Base-by-base conservation (phyloP, 2,113 vertebrate genomes). In the Typhlomys cinereus region DNA sequence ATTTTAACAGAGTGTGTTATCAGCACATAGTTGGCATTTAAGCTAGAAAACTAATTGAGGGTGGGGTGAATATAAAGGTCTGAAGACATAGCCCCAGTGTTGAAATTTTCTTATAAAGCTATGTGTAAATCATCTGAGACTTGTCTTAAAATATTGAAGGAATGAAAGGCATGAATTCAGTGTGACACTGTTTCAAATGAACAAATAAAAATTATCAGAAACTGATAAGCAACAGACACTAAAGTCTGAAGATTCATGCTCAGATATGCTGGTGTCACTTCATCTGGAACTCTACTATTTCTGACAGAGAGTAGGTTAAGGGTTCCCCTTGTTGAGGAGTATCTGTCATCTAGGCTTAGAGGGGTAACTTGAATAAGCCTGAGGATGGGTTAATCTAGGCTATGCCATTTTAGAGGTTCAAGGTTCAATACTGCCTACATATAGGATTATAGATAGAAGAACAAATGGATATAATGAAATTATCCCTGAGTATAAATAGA, bases 391-490 rank as follows among this genome's bases (percentile, higher is more conserved):
- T 95, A 95, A 76, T 15, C 6, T 75, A 57, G 36, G 29, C n/a
- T 27, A 87, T 85, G 11, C 14, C 34, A 89, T 89, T 95, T 92
- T 92, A 54, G 62, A 91, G 50, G n/a, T 57, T 89, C 87, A 50
- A 39, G 87, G 87, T 94, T 89, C 52, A 95, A 54, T 41, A 59
- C 90, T 46, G 7, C 21, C 73, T 89, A 39, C 62, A 41, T 20
- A 81, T 69, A 74, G 21, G 7, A 5, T 89, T 91, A 92, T 5
- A 6, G 73, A 84, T 85, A 11, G 18, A 74, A 82, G 36, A 91
- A 87, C 81, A 95, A 87, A 74, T 66, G 39, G 11, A 14, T 36
- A 84, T 92, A 95, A 95, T 67, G 87, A 94, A 91, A 85, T 85
- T 50, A 87, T 91, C 41, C 73, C 20, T 74, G 50, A 66, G 31